A percentile compares a stretch with the other conserved stretches of the same genome.
phyloP scores from a whole-genome alignment of 2,113 vertebrate species.

The Petromus typicus region DNA sequence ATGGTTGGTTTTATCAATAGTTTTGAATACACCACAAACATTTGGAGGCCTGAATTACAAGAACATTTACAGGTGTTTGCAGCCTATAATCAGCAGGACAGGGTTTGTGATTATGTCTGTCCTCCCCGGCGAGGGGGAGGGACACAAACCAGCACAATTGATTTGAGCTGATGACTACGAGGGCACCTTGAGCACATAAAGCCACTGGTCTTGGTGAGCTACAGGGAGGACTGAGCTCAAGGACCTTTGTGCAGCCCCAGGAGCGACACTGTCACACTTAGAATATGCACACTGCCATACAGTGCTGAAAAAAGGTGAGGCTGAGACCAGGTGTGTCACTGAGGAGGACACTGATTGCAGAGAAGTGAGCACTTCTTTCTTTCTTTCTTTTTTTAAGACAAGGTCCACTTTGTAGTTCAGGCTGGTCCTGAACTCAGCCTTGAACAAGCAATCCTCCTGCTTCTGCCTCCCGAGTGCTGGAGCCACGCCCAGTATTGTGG shows the following conservation, averaged over 20 bases:
- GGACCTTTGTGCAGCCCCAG: background rate
- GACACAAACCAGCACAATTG: background rate
- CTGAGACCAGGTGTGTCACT: background rate
- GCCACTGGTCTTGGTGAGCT: background rate
- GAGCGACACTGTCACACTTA: background rate
- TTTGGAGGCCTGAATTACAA: background rate
- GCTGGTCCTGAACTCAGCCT: too few relatives aligned
- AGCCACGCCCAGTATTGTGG: too few relatives aligned
- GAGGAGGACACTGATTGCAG: background rate
- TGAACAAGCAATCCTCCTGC: too few relatives aligned
- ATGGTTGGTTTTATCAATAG: background rate
- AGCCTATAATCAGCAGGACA: background rate
- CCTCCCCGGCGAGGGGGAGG: background rate
- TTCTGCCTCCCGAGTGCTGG: too few relatives aligned
- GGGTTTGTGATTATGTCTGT: background rate
- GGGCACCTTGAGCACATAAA: background rate
- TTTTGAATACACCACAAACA: background rate
- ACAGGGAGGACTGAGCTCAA: background rate
- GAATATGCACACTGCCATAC: background rate
- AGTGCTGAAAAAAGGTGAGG: background rate
- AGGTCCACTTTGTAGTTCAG: too few relatives aligned
- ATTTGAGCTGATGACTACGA: background rate
- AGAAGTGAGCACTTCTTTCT: too few relatives aligned
- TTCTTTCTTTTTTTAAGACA: too few relatives aligned
- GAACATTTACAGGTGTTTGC: background rate